A percentile compares a stretch with the other conserved stretches of the same genome.
These are phyloP conservation scores for Zosterops borbonicus DNA, from an alignment of 2,113 vertebrate genomes.

Conservation along the genomic window DNA sequence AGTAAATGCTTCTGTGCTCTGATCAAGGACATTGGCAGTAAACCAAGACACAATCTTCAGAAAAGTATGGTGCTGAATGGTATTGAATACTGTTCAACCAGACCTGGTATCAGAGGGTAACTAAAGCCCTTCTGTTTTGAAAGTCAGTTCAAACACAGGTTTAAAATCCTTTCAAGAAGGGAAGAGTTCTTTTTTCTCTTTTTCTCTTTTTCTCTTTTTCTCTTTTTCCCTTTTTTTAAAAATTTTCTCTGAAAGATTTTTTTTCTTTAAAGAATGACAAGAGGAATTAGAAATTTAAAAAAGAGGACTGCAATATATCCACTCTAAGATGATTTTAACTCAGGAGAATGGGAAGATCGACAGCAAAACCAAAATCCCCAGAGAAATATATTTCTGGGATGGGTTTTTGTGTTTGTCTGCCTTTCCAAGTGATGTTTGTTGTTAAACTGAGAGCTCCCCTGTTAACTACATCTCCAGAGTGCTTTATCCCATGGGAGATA, in stretches of 20 bases:
- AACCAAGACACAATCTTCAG: conserved; percentile 40
- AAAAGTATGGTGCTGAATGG: conserved; percentile 26
- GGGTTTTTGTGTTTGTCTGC: background rate
- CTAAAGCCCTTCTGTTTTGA: background rate
- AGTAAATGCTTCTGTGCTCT: conserved; percentile 62
- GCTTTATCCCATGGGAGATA: rapidly evolving
- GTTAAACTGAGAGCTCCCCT: background rate
- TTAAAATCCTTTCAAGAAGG: background rate
- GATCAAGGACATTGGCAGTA: conserved; percentile 61
- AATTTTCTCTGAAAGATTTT: background rate
- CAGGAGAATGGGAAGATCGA: background rate
- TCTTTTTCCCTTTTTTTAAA: background rate
- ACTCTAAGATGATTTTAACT: background rate
- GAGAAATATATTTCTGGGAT: background rate
- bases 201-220: background rate
- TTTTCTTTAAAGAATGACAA: background rate
- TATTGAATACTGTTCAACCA: conserved; percentile 1
- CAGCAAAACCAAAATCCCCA: background rate
- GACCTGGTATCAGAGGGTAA: background rate
- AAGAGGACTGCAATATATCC: background rate
- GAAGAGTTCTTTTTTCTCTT: background rate
- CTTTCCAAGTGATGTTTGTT: background rate
- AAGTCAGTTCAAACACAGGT: background rate
- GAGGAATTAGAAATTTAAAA: background rate
- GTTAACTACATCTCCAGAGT: no score